Percentiles rank a stretch among this genome's conserved stretches.
phyloP scores from a whole-genome alignment of 2,113 vertebrate genomes.

The Tetraodon nigroviridis region DNA sequence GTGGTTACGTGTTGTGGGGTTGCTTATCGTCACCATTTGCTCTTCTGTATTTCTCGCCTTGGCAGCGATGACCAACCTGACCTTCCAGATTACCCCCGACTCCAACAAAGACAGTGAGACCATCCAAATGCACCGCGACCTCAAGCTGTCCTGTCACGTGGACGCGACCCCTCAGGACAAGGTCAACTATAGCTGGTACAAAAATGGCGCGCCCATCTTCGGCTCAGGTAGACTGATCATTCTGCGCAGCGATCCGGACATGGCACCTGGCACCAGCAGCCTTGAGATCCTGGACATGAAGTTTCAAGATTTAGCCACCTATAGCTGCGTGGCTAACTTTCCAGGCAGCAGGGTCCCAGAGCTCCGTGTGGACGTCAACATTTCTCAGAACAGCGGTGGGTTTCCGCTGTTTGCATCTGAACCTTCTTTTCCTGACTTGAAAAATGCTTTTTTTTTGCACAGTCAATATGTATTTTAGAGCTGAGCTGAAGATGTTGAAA shows the following conservation, averaged over 20 bases:
- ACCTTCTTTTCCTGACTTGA: too few relatives aligned
- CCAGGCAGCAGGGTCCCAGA: constrained; percentile 84
- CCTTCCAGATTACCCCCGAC: constrained; percentile 96
- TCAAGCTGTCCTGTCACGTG: constrained; percentile 95
- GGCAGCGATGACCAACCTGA: constrained; percentile 90
- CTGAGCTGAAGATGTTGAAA: too few relatives aligned
- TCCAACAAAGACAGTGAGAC: constrained; percentile 96
- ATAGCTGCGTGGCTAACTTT: constrained; percentile 89
- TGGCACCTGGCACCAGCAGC: constrained; percentile 90
- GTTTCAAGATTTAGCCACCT: constrained; percentile 94
- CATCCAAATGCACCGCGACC: constrained; percentile 94
- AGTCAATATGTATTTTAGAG: too few relatives aligned
- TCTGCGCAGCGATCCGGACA: constrained; percentile 89
- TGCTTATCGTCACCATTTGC: not conserved
- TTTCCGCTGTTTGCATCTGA: too few relatives aligned
- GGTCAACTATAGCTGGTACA: constrained; percentile 95
- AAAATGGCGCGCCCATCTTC: constrained; percentile 83
- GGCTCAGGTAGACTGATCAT: constrained; percentile 86
- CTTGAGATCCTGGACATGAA: constrained; percentile 95
- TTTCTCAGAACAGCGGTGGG: constrained; percentile 95
- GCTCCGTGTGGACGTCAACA: constrained; percentile 92
- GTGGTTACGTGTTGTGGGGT: too few relatives aligned
- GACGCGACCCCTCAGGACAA: constrained; percentile 98
- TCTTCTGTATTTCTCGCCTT: not conserved
- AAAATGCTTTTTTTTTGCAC: too few relatives aligned